phyloP scores from a whole-genome alignment of 2,113 vertebrate species.

The Piaya cayana region DNA sequence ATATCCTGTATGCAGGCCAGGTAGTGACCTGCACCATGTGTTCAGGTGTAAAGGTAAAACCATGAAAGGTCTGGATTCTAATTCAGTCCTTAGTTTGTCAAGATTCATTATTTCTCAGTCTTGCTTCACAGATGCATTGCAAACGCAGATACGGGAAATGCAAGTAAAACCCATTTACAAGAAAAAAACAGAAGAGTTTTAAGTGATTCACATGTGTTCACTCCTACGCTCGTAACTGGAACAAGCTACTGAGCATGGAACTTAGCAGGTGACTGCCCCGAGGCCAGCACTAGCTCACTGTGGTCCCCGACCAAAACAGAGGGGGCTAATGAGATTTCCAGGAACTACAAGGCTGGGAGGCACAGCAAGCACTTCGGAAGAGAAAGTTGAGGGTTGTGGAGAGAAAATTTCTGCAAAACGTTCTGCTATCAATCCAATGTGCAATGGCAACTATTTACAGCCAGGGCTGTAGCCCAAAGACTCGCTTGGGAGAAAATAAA shows the following conservation, averaged over 20 bases:
- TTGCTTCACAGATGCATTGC: not conserved
- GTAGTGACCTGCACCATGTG: accelerated
- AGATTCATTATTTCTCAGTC: not conserved
- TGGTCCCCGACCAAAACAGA: not conserved
- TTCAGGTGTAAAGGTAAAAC: not conserved
- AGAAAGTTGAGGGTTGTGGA: not conserved
- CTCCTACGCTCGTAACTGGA: not conserved
- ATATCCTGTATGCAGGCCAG: not conserved
- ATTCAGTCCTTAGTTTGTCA: not conserved
- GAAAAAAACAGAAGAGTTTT: not conserved
- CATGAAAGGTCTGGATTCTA: not conserved
- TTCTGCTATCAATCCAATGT: not conserved
- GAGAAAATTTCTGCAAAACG: not conserved
- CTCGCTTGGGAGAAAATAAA: not conserved
- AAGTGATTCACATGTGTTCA: accelerated
- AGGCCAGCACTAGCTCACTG: not conserved
- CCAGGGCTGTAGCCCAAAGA: not conserved
- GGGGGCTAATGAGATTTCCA: not conserved
- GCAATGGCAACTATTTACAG: not conserved
- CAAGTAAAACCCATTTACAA: not conserved
- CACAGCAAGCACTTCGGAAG: not conserved
- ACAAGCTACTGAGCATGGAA: not conserved
- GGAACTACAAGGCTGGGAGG: not conserved
- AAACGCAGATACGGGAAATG: accelerated
- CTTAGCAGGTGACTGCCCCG: not conserved